Evolutionary conservation across 2,888 invertebrate species (phyloP), one percentile per base, ranked within the genome.

Genomic region (Scaptomyza parva): DNA sequence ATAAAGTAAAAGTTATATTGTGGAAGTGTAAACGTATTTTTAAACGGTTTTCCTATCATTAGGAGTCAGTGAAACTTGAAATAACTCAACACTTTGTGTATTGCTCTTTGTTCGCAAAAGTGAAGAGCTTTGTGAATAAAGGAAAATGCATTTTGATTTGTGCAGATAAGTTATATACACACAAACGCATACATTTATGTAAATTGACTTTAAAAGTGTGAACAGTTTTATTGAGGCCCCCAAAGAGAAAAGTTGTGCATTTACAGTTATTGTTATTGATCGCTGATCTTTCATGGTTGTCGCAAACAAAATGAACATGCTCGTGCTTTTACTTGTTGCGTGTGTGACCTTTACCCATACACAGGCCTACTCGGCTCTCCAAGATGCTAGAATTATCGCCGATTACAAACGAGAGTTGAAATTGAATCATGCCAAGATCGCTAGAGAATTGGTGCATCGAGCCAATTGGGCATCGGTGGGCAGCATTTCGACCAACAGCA

Each of bases 401-500:
- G 80, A 85, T 45, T 88, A 85, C 26, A 87, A 77, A 30, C 74
- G 67, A 1, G n/a, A 30, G 2, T 20, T 63, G 14, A 44, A 26
- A 1, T 68, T 72, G 3, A 83, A 92, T 65, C 91, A 92, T 76
- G 91, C 92, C 2, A 86, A 86, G 77, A 88, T 91, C 22, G 92
- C 91, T 0, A 80, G 92, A 1, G 69, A 81, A 18, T 53, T 92
- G 22, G 91, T 92, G 1, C 90, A 92, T 69, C 82, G 89, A 9
- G 85, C 90, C 1, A 79, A 88, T 43, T 92, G 92, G 92, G 89
- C 91, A 6, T 73, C 92, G 0, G 81, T 91, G 44, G 92, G 91
- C 18, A 91, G 86, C 35, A 88, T 92, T 45, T 92, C 92, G 3
- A 89, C 89, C 0, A 76, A 89, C 47, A 20, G 69, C 4, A 58